Base-by-base conservation (phyloP, 30 jellyfish, hydroid and myxozoan species). In the Cassiopea xamachana region DNA sequence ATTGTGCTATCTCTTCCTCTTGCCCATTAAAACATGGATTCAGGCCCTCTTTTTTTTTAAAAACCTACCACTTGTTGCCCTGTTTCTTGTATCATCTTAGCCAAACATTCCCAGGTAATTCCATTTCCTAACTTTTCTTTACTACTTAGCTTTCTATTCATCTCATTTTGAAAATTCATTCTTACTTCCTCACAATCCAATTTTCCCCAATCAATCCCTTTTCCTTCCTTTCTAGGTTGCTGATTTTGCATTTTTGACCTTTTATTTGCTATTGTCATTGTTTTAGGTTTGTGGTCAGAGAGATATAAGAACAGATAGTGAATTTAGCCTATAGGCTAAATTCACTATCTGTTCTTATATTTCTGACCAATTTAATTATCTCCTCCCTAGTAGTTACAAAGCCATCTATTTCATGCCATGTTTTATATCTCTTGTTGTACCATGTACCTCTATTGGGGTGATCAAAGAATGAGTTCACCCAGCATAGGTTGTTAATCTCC, bases 361-460 rank as follows among this genome's bases (percentile, higher is more conserved):
- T 67, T 14, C 46, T 67, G 18, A 67, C 15, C 76, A 67, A 67
- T 67, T 15, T 51, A 67, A 67, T 67, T 67, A 6, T 67, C 76
- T 67, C 76, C 76, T 67, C 19, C 76, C 76, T 67, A 3, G 76
- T 67, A 14, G 76, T 19, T 2, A 67, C 15, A 14, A 67, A 67
- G 46, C 76, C 76, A 67, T 67, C 76, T 67, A 67, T 67, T 67
- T 67, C 76, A 67, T 67, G 76, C 76, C 76, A 67, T 67, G 7
- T 67, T 6, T 2, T 67, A 19, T 67, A 19, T 67, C 76, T 67
- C 15, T 13, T 67, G 18, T 19, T 14, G 76, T 67, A 14, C 76
- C 18, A 67, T 67, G 76, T 67, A 67, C 76, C 76, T 19, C 76
- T 67, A 19, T 67, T 2, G 15, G 46, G 76, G 76, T 67, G 76